Conservation (phyloP, 2,797 vertebrate species). For the Micromesistius poutassou region DNA sequence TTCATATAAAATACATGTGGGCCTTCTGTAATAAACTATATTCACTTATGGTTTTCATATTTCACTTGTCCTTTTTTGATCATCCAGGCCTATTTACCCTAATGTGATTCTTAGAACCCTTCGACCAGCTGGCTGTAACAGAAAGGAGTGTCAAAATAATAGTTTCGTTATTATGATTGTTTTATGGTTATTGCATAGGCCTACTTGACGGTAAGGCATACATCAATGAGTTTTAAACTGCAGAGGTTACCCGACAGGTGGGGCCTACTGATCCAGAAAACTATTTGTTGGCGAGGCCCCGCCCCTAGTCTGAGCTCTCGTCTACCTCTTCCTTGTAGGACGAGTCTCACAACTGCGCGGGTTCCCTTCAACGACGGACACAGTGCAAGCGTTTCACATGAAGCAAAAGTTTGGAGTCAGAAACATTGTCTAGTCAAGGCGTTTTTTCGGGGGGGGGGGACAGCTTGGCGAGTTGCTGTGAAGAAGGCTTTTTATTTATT, state of each 20-base stretch:
- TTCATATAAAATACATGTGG: conserved; percentile 63
- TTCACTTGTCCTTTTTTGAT: background rate
- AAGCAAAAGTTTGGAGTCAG: background rate
- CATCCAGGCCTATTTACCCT: background rate
- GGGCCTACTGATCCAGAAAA: background rate
- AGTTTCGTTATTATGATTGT: background rate
- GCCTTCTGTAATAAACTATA: conserved; percentile 54
- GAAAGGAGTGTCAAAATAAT: background rate
- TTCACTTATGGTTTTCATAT: conserved; percentile 36
- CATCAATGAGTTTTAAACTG: no score
- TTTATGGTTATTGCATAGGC: no score
- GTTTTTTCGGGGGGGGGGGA: background rate
- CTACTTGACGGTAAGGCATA: background rate
- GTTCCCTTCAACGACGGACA: background rate
- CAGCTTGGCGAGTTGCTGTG: background rate
- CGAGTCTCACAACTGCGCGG: background rate
- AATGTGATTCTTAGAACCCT: background rate
- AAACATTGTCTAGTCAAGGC: background rate
- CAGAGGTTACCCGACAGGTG: no score
- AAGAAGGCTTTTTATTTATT: background rate
- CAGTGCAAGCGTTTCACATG: background rate
- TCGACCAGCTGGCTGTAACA: background rate
- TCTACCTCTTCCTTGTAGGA: background rate
- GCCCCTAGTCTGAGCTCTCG: background rate
- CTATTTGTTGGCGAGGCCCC: background rate